Percentiles rank a stretch among this genome's conserved stretches.
These are phyloP conservation scores for Tenthredo mesomela DNA, from an alignment of 2,888 invertebrate genomes.

Conservation along the genomic window DNA sequence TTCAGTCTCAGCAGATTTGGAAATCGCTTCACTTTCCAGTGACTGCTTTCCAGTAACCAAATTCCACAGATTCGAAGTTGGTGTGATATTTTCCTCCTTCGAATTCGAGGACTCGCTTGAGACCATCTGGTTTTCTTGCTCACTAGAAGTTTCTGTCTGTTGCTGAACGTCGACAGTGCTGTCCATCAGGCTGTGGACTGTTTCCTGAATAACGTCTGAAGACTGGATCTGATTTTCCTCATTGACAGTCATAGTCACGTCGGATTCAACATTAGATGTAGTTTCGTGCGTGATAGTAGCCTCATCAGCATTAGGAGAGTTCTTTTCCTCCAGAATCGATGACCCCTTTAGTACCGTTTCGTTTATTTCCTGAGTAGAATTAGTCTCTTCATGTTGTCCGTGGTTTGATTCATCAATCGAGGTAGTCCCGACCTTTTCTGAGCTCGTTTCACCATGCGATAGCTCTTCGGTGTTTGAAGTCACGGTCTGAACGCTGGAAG, in stretches of 20 bases:
- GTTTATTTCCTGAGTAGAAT: background rate
- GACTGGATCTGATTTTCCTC: background rate
- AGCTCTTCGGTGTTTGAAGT: background rate
- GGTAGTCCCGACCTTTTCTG: background rate
- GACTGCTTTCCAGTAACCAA: slow-evolving; percentile 17
- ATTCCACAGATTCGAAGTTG: slow-evolving; percentile 3
- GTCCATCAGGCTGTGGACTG: background rate
- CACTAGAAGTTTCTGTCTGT: background rate
- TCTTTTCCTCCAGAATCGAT: slow-evolving; percentile 7
- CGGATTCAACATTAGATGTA: background rate
- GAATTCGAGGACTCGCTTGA: background rate
- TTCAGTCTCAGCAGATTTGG: background rate
- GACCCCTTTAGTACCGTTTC: background rate
- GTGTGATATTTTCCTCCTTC: background rate
- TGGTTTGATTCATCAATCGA: background rate
- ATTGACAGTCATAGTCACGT: background rate
- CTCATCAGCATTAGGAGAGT: background rate
- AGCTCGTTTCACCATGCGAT: background rate
- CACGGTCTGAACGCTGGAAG: background rate
- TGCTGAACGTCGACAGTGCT: background rate
- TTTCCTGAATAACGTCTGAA: background rate
- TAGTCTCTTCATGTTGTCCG: background rate
- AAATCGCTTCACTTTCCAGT: background rate
- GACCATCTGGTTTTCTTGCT: background rate
- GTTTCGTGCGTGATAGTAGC: background rate